phyloP scores from a whole-genome alignment of 1,140 invertebrate species.

The Microvelia longipes region DNA sequence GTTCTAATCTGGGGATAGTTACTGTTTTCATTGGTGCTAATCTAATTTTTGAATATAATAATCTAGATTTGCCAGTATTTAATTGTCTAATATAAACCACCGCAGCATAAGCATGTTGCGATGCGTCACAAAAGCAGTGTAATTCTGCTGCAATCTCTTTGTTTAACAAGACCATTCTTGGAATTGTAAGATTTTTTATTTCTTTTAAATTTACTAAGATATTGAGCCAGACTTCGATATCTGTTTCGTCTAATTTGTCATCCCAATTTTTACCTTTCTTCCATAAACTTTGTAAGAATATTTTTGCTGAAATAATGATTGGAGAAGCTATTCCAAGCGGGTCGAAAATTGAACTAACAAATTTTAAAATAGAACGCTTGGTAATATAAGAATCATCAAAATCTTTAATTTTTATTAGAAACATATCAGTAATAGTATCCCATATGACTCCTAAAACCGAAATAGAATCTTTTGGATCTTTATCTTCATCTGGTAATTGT shows the following conservation, averaged over 20 bases:
- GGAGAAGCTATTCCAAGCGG: neutral
- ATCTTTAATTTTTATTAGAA: neutral
- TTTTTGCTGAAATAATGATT: neutral
- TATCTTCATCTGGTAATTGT: neutral
- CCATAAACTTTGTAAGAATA: neutral
- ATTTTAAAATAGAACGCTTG: neutral
- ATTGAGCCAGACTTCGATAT: neutral
- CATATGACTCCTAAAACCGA: neutral
- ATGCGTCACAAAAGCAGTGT: neutral
- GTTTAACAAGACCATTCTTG: neutral
- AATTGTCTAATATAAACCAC: neutral
- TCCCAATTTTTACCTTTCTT: neutral
- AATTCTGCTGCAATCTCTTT: neutral
- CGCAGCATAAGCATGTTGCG: neutral
- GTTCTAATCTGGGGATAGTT: neutral
- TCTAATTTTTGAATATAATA: neutral
- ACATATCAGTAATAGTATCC: neutral
- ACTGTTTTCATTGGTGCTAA: neutral
- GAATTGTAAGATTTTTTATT: neutral
- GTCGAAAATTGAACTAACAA: neutral
- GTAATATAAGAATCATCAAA: neutral
- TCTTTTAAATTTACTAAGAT: neutral
- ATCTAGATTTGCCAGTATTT: neutral
- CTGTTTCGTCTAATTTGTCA: neutral
- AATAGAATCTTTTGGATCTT: neutral